These are phyloP conservation scores for Eulemur macaco DNA, from an alignment of 2,113 vertebrate genomes.

Conservation along the genomic window DNA sequence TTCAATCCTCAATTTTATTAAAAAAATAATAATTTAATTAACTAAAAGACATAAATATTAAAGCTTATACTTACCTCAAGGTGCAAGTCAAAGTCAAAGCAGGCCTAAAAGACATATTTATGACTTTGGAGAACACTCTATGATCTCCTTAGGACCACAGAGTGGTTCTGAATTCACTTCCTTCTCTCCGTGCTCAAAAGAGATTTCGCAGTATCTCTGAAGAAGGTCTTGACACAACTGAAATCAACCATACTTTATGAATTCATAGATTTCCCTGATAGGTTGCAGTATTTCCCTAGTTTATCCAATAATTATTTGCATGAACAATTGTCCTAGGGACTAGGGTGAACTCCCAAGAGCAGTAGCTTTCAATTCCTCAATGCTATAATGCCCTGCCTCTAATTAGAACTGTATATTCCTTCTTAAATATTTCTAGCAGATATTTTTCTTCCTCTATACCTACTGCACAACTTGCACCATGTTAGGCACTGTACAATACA, in stretches of 20 bases:
- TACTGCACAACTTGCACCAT: background rate
- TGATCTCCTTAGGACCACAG: background rate
- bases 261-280: background rate
- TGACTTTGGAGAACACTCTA: background rate
- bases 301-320: background rate
- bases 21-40: background rate
- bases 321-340: background rate
- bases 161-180: background rate
- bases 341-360: background rate
- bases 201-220: background rate
- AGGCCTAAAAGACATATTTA: background rate
- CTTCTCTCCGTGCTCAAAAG: background rate
- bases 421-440: background rate
- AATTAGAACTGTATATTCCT: background rate
- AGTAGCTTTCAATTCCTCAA: background rate
- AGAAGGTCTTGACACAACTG: background rate
- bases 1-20: background rate
- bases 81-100: background rate
- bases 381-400: background rate
- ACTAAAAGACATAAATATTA: background rate
- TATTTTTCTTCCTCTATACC: background rate
- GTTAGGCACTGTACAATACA: background rate
- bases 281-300: background rate
- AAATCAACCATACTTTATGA: background rate
- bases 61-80: background rate